Percentiles rank a stretch among this genome's conserved stretches.
Evolutionary conservation across 2,888 invertebrate species (phyloP).

Genomic region (Cantharis rufa): DNA sequence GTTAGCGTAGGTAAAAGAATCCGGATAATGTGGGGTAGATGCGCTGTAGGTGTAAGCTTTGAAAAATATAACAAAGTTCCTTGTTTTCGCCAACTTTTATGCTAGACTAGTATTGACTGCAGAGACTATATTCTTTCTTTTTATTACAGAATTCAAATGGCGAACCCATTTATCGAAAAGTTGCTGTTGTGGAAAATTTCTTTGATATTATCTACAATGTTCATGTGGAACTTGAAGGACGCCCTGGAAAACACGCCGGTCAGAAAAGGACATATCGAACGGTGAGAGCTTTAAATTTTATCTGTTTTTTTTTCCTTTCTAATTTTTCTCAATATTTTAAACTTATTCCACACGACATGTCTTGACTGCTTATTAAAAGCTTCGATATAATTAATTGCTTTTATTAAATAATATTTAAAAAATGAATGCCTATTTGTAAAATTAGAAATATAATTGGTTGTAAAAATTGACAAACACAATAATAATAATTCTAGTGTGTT

Average conservation of each 20-base stretch:
- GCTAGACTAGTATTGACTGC: constrained; percentile 16
- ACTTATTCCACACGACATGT: neutral
- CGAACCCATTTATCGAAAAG: constrained; percentile 83
- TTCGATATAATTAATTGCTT: too few relatives aligned
- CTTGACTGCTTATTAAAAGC: too few relatives aligned
- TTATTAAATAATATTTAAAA: too few relatives aligned
- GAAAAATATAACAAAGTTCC: constrained; percentile 25
- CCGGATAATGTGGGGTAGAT: constrained; percentile 29
- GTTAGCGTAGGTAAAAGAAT: constrained; percentile 32
- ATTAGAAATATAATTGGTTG: constrained; percentile 15
- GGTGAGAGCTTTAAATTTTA: constrained; percentile 62
- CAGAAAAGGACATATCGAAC: constrained; percentile 96
- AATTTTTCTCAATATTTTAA: neutral
- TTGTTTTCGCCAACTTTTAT: constrained; percentile 24
- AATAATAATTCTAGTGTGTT: neutral
- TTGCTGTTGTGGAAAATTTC: constrained; percentile 96
- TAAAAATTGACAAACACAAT: constrained; percentile 12
- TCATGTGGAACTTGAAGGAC: constrained; percentile 91
- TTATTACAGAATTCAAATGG: constrained; percentile 72
- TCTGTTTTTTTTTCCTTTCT: neutral
- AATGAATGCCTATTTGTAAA: neutral
- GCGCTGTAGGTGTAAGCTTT: constrained; percentile 20
- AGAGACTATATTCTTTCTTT: constrained; percentile 36
- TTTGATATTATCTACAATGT: constrained; percentile 96
- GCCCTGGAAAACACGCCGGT: constrained; percentile 94